Evolutionary conservation across 2,797 vertebrate genomes (phyloP).

Genomic region (Vespertilio murinus): DNA sequence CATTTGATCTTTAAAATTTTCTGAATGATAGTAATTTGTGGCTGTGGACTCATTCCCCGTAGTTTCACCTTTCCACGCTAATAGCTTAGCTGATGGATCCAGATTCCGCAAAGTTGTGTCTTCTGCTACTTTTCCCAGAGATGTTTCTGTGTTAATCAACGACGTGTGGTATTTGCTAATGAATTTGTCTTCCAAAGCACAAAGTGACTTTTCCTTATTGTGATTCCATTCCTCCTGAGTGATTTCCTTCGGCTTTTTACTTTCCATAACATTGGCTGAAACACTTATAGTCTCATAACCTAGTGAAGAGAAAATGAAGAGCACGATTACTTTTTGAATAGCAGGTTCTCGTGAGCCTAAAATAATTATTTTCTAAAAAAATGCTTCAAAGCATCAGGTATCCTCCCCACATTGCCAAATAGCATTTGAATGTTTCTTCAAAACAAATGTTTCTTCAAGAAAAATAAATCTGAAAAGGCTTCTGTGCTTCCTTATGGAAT

Average conservation of each 20-base stretch:
- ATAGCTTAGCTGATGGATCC: conserved; percentile 53
- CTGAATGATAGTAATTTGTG: background rate
- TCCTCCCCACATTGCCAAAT: background rate
- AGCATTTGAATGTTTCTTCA: background rate
- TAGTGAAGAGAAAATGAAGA: conserved; percentile 79
- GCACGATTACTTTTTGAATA: conserved; percentile 33
- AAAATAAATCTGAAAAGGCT: background rate
- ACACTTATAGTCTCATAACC: conserved; percentile 86
- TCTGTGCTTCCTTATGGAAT: background rate
- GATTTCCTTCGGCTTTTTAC: conserved; percentile 81
- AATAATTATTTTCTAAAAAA: conserved; percentile 23
- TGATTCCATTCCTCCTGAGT: conserved; percentile 82
- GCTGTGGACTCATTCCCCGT: background rate
- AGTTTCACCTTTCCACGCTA: conserved; percentile 71
- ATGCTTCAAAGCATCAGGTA: background rate
- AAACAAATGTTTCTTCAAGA: background rate
- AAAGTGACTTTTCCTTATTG: conserved; percentile 80
- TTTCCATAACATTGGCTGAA: conserved; percentile 80
- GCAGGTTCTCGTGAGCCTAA: background rate
- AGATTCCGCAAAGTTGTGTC: conserved; percentile 60
- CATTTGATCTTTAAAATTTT: background rate
- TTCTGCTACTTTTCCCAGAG: conserved; percentile 79
- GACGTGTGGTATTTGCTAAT: conserved; percentile 53
- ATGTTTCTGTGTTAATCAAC: conserved; percentile 49
- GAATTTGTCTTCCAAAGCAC: conserved; percentile 71